Conservation (phyloP, 2,888 invertebrate genomes). For the Erebia palarica region DNA sequence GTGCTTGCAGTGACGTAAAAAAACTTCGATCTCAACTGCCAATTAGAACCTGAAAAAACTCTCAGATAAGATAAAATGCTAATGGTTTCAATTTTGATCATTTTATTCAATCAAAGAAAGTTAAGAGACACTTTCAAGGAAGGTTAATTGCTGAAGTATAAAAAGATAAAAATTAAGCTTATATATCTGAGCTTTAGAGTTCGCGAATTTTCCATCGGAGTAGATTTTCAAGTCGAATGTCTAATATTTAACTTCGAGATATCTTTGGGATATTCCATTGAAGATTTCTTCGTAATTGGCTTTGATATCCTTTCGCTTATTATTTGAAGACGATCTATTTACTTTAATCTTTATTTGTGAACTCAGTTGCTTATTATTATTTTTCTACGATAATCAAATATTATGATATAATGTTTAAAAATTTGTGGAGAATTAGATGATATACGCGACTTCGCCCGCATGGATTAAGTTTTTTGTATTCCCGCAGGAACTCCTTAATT, state of each 20-base stretch:
- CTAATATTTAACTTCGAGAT: slow-evolving; percentile 31
- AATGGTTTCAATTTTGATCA: slow-evolving; percentile 20
- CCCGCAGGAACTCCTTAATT: too few relatives aligned
- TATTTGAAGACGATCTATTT: slow-evolving; percentile 10
- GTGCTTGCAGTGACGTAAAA: too few relatives aligned
- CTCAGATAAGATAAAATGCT: neutral
- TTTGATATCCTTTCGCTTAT: slow-evolving; percentile 10
- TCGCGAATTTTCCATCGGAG: slow-evolving; percentile 32
- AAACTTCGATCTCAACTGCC: neutral
- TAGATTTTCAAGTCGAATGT: slow-evolving; percentile 26
- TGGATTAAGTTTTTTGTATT: too few relatives aligned
- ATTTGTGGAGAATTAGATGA: too few relatives aligned
- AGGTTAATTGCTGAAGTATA: slow-evolving; percentile 51
- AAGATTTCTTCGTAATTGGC: slow-evolving; percentile 30
- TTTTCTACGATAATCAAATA: too few relatives aligned
- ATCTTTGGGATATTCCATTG: slow-evolving; percentile 26
- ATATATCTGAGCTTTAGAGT: slow-evolving; percentile 45
- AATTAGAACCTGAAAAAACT: neutral
- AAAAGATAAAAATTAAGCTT: slow-evolving; percentile 52
- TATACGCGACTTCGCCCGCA: too few relatives aligned
- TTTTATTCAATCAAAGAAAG: slow-evolving; percentile 36
- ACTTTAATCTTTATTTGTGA: neutral
- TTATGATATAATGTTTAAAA: too few relatives aligned
- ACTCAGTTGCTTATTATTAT: too few relatives aligned
- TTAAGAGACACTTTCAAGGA: slow-evolving; percentile 37